These are phyloP conservation scores for Dicentrarchus labrax DNA, from an alignment of 2,113 vertebrate species.

Conservation along the genomic window DNA sequence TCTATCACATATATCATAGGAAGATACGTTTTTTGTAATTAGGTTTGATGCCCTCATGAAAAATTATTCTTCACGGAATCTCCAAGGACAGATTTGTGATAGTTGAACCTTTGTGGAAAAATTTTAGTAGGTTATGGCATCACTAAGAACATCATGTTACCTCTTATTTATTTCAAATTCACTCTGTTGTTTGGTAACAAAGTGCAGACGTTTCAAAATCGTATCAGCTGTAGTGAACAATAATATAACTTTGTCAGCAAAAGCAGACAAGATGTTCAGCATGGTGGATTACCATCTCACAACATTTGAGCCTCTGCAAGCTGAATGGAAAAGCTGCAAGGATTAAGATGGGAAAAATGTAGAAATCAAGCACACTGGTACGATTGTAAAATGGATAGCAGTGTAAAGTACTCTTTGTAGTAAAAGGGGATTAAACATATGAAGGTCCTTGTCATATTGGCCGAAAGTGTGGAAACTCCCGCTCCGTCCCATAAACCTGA, in stretches of 20 bases:
- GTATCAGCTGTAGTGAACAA: background rate
- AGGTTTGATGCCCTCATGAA: background rate
- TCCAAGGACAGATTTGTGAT: background rate
- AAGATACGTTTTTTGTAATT: background rate
- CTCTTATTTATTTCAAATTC: background rate
- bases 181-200: background rate
- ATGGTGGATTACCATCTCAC: background rate
- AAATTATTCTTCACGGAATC: background rate
- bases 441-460: background rate
- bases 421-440: background rate
- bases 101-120: background rate
- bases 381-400: background rate
- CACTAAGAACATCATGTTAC: background rate
- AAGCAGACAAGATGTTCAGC: background rate
- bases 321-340: background rate
- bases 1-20: background rate
- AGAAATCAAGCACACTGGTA: background rate
- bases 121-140: background rate
- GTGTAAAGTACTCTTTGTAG: background rate
- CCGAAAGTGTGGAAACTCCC: slow-evolving; percentile 63
- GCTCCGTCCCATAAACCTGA: slow-evolving; percentile 46
- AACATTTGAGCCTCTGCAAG: background rate
- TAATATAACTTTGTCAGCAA: background rate
- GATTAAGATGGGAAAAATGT: background rate
- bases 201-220: background rate